Conservation (phyloP, 2,797 vertebrate species). For the Myotis pilosus region DNA sequence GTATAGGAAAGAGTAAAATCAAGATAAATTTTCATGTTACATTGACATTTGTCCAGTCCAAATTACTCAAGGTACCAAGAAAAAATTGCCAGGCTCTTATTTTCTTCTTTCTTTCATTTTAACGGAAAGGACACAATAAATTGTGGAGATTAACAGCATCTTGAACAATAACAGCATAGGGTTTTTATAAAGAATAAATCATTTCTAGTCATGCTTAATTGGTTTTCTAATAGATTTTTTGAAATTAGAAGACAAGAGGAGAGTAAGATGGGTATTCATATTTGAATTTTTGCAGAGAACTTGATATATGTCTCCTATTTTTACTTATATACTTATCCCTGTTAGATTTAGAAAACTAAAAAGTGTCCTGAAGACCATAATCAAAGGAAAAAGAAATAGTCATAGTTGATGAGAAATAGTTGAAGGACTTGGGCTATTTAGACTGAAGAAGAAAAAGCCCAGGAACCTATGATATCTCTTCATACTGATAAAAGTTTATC, state of each 20-base stretch:
- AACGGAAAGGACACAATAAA: conserved; percentile 55
- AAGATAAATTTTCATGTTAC: conserved; percentile 63
- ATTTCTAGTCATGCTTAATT: conserved; percentile 56
- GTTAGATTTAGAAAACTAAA: conserved; percentile 59
- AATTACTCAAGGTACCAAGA: conserved; percentile 64
- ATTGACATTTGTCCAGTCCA: conserved; percentile 56
- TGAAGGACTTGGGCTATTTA: conserved; percentile 23
- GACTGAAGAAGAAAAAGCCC: conserved; percentile 30
- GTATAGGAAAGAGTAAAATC: conserved; percentile 56
- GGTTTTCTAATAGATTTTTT: conserved; percentile 59
- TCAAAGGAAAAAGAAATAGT: conserved; percentile 35
- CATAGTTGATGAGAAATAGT: conserved; percentile 38
- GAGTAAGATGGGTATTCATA: neutral
- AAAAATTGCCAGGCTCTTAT: conserved; percentile 53
- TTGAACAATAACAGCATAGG: conserved; percentile 52
- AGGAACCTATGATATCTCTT: neutral
- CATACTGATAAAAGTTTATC: conserved; percentile 1
- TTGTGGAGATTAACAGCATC: conserved; percentile 48
- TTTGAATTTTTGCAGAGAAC: conserved; percentile 56
- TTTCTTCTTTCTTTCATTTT: conserved; percentile 60
- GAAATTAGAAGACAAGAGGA: conserved; percentile 61
- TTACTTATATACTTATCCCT: conserved; percentile 49
- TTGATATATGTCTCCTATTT: conserved; percentile 50
- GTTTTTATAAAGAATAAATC: conserved; percentile 61
- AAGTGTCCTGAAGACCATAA: conserved; percentile 5